Conservation (phyloP, 2,113 vertebrate genomes). For the Oxygymnocypris stewartii region DNA sequence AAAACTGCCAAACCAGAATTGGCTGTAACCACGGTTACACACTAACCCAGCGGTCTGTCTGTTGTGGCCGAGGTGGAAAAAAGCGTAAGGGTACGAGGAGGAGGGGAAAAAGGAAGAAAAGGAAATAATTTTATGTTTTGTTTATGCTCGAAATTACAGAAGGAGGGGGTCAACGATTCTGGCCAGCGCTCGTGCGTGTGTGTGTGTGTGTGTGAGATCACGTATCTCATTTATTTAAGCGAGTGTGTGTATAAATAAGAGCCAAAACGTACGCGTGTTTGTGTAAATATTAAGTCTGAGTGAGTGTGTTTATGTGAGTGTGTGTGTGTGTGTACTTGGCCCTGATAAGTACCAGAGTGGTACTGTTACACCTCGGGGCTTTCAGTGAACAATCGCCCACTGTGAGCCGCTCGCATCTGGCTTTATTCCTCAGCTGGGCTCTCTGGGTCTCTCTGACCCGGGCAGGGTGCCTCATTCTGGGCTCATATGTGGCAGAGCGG, state of each 20-base stretch:
- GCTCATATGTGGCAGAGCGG: constrained; percentile 31
- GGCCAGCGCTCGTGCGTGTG: neutral
- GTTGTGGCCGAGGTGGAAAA: constrained; percentile 25
- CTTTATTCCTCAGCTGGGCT: constrained; percentile 4
- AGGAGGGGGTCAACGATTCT: constrained; percentile 26
- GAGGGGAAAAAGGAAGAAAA: neutral
- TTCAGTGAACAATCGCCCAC: constrained; percentile 24
- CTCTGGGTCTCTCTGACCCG: neutral
- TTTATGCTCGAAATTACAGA: constrained; percentile 36
- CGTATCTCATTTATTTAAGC: neutral
- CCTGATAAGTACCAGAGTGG: constrained; percentile 14
- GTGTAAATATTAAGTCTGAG: constrained; percentile 28
- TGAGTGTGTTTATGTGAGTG: constrained; percentile 31
- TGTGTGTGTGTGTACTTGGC: constrained; percentile 9
- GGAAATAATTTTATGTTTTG: no score
- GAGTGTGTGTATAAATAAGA: neutral
- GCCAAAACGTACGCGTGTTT: constrained; percentile 30
- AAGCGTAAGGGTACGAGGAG: constrained; percentile 14
- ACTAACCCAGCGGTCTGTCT: constrained; percentile 37
- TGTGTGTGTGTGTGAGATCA: constrained; percentile 18
- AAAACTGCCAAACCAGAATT: constrained; percentile 4
- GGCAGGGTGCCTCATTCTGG: constrained; percentile 24
- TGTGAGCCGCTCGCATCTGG: neutral
- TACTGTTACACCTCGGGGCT: neutral
- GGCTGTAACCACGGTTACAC: constrained; percentile 39